Evolutionary conservation across 2,888 invertebrate genomes (phyloP).

Genomic region (Aplocera efformata): DNA sequence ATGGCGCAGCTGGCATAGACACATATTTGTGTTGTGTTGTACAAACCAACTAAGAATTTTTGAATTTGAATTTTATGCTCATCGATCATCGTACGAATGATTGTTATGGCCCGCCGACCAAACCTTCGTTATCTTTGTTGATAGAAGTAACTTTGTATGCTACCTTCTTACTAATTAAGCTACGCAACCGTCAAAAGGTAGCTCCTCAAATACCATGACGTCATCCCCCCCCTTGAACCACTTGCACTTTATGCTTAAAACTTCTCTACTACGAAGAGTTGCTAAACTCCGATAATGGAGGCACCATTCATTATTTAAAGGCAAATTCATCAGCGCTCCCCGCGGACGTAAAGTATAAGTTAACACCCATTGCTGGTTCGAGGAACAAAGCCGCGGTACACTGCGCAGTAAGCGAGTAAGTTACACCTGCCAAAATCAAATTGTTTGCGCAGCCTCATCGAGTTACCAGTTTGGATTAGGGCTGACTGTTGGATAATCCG

Average conservation of each 20-base stretch:
- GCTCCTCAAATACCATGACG: no score
- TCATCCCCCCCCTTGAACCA: not conserved
- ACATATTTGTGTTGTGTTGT: no score
- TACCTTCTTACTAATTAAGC: no score
- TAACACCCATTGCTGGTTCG: constrained; percentile 45
- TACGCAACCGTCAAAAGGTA: no score
- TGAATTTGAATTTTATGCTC: no score
- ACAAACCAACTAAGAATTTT: no score
- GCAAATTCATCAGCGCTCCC: constrained; percentile 50
- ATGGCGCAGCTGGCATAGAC: no score
- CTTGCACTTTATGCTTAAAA: not conserved
- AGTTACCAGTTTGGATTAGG: constrained; percentile 26
- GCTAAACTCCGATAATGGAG: constrained; percentile 23
- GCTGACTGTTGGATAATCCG: constrained; percentile 27
- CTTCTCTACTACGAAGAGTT: constrained; percentile 2
- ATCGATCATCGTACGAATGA: no score
- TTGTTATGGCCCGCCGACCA: no score
- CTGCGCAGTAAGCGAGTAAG: constrained; percentile 33
- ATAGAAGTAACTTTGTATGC: no score
- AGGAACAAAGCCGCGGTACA: constrained; percentile 36
- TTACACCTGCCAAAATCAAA: constrained; percentile 41
- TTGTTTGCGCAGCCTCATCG: constrained; percentile 43
- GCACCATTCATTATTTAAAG: constrained; percentile 52
- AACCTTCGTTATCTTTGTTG: no score
- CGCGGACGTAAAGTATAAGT: constrained; percentile 42